Base-by-base conservation (phyloP, 2,888 invertebrate genomes). In the Pantelozetes paolii region DNA sequence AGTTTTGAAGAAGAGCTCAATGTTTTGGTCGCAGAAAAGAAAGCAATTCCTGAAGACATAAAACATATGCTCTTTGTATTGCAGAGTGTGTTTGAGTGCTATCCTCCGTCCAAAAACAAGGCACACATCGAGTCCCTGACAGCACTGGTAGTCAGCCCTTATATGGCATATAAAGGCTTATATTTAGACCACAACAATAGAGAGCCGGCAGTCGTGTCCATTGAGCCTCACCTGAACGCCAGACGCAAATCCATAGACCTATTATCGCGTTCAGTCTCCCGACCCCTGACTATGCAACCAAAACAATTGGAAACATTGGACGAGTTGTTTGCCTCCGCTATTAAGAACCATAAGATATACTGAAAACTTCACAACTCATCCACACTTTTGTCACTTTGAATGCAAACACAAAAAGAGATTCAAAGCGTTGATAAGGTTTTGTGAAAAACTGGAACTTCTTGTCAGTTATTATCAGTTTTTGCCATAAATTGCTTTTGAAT, bases 231-330 rank as follows among this genome's bases (percentile, higher is more conserved):
- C n/a, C 23, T 67, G 20, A 67, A 67, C 42, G 67, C 67, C 42
- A 67, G 42, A 42, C 67, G 67, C 67, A 67, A 67, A 23, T 67
- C 67, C 3, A 67, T 67, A 67, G 71, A 71, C 20, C 50, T 54
- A 5, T 71, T 50, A 6, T 13, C 75, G n/a, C 72, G 76, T 8
- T 75, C 76, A 13, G 74, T 75, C 18, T 76, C 76, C 20, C 77
- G 77, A 13, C 77, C 77, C 0, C 73, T 77, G 23, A 77, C 75
- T 28, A 71, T 77, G 20, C 77, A 77, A 26, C 76, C 76, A 6
- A 74, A 76, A n/a, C 75, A 75, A 71, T 67, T 77, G 75, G 77
- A 77, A 13, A 76, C 77, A n/a, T 67, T 77, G 13, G 74, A 76
- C 50, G 72, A 77, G 67, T n/a, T 77, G 40, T 77, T 77, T 42